Base-by-base conservation (phyloP, 2,888 invertebrate genomes). In the Laothoe populi region DNA sequence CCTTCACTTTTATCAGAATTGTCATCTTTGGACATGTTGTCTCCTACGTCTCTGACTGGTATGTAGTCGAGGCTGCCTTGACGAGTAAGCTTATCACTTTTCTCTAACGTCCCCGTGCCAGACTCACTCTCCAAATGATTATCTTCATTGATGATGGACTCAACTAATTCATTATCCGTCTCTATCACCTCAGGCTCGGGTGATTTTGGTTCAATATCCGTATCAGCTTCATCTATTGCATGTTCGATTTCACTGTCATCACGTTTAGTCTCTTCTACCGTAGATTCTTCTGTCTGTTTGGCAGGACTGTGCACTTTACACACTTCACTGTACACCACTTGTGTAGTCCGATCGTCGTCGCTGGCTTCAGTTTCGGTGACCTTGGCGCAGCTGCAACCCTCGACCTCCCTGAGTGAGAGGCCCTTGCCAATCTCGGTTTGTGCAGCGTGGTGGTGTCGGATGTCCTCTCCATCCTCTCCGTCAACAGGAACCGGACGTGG, bases 251-350 rank as follows among this genome's bases (percentile, higher is more conserved):
- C 85, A 64, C 75, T 73, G 63, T 81, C 75, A 23, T 60, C 70
- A 75, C 82, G 79, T 75, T 85, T 82, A 83, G 85, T 82, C 77
- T 83, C 79, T 49, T 90, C 77, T 79, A 72, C 70, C 66, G 69
- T 60, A 73, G 79, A 73, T 76, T 77, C 79, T 71, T 82, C 79
- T 71, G 74, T 76, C 67, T 72, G 67, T 78, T 92, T 92, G 8
- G 86, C 86, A 66, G 92, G 94, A 62, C 92, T 93, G 78, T 94
- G 94, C 73, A 94, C 93, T 82, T 95, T 95, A 72, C 94, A 94
- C 69, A 94, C 94, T 82, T 95, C 94, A 90, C 95, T 95, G 77
- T 94, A 95, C 66, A 93, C 88, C 23, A 88, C 86, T 70, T 65
- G 65, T 72, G 81, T 87, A 83, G 87, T 87, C 85, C 88, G 82